A percentile compares a stretch with the other conserved stretches of the same genome.
These are phyloP conservation scores for Quadroppia sp. DNA, from an alignment of 2,888 invertebrate species.

Conservation along the genomic window DNA sequence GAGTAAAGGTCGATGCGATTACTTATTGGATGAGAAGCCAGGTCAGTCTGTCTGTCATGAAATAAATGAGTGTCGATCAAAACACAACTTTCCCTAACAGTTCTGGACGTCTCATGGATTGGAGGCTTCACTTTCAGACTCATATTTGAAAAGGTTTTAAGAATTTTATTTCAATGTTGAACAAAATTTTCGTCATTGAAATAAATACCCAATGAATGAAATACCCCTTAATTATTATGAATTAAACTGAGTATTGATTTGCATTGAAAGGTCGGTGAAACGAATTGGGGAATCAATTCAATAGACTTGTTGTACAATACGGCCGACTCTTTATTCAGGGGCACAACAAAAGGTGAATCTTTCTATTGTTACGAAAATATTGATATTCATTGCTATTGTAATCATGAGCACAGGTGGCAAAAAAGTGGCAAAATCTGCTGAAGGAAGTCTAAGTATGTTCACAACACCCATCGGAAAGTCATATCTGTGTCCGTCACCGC, in stretches of 20 bases:
- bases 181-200: no score
- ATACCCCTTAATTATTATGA: no score
- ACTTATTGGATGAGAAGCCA: constrained; percentile 45
- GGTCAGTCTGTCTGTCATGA: neutral
- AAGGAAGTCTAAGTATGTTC: constrained; percentile 57
- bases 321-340: constrained; percentile 57
- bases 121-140: constrained; percentile 64
- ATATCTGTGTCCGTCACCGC: constrained; percentile 61
- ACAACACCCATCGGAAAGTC: constrained; percentile 83
- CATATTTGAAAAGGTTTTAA: constrained; percentile 71
- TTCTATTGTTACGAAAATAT: no score
- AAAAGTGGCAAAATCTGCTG: constrained; percentile 23
- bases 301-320: constrained; percentile 70
- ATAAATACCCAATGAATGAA: no score
- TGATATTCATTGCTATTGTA: constrained; percentile 16
- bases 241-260: no score
- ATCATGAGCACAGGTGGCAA: constrained; percentile 41
- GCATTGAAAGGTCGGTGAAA: constrained; percentile 72
- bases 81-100: neutral
- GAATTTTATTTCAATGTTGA: no score
- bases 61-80: neutral
- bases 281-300: constrained; percentile 78
- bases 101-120: constrained; percentile 47
- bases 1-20: constrained; percentile 46
- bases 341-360: constrained; percentile 57